Evolutionary conservation across 2,888 invertebrate genomes (phyloP).

Genomic region (Calameuta idolon): DNA sequence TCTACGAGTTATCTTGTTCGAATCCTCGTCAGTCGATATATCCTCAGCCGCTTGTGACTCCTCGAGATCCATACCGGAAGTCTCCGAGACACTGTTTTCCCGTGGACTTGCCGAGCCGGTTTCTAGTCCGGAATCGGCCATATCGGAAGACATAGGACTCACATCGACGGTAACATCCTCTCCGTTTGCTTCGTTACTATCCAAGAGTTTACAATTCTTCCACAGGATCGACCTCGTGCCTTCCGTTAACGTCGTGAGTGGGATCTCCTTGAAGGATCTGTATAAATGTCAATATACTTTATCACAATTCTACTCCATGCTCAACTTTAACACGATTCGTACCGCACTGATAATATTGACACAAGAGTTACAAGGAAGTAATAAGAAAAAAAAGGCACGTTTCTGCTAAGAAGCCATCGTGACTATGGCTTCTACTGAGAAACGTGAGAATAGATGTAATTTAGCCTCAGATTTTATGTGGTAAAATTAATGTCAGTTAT

Average conservation of each 20-base stretch:
- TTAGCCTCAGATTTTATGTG: background rate
- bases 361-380: background rate
- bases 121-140: constrained; percentile 67
- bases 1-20: constrained; percentile 42
- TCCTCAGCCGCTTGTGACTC: constrained; percentile 53
- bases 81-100: constrained; percentile 64
- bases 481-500: background rate
- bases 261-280: background rate
- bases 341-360: background rate
- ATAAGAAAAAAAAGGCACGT: background rate
- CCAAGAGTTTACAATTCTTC: background rate
- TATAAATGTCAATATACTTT: background rate
- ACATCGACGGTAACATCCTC: constrained; percentile 39
- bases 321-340: background rate
- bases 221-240: background rate
- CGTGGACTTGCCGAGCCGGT: constrained; percentile 65
- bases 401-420: background rate
- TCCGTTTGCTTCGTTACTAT: constrained; percentile 17
- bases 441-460: background rate
- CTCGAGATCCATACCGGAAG: constrained; percentile 49
- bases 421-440: background rate
- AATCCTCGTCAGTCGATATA: constrained; percentile 58
- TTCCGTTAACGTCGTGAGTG: background rate
- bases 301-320: background rate
- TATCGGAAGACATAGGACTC: constrained; percentile 55